These are phyloP conservation scores for Lamellibrachia satsuma DNA, from an alignment of 2,888 invertebrate species.

Conservation along the genomic window DNA sequence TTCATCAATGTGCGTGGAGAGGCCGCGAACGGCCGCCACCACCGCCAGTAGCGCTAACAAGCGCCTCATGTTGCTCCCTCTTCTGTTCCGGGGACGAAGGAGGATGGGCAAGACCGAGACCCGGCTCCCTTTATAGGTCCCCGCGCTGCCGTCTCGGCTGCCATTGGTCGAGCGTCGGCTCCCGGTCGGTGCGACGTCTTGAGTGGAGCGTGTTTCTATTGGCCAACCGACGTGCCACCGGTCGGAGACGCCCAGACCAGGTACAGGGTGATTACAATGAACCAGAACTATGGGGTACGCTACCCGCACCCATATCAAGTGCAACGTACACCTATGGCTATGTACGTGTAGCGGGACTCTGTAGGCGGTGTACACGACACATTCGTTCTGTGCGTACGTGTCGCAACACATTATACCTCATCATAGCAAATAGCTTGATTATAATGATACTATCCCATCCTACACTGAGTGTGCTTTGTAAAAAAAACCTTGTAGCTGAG, in stretches of 20 bases:
- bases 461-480: neutral
- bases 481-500: neutral
- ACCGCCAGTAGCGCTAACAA: conserved; percentile 18
- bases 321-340: neutral
- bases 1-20: neutral
- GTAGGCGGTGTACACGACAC: neutral
- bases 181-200: neutral
- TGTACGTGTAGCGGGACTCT: neutral
- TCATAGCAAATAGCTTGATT: neutral
- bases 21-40: neutral
- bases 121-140: neutral
- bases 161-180: neutral
- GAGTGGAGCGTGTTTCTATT: neutral
- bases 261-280: neutral
- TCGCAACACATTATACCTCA: neutral
- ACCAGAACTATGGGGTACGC: neutral
- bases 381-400: neutral
- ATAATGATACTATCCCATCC: neutral
- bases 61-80: conserved; percentile 17
- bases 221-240: neutral
- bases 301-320: neutral
- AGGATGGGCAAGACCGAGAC: neutral
- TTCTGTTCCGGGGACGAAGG: conserved; percentile 17
- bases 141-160: neutral
- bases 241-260: neutral